Conservation (phyloP, 1,140 invertebrate genomes). For the Thaumetopoea pityocampa region DNA sequence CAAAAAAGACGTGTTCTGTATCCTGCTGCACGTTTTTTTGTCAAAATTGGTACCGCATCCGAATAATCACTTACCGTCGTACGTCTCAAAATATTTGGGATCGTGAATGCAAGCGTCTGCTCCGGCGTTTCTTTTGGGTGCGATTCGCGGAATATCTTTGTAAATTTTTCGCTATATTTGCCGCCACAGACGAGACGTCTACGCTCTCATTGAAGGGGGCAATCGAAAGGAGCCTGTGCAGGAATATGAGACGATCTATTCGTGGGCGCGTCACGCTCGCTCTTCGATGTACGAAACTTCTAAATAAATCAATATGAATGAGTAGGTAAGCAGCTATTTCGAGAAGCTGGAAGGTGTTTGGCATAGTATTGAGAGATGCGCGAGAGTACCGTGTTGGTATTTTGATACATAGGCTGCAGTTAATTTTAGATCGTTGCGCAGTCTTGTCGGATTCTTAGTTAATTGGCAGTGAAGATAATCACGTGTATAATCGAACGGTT, state of each 20-base stretch:
- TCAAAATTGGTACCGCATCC: slow-evolving; percentile 69
- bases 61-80: slow-evolving; percentile 71
- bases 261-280: slow-evolving; percentile 14
- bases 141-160: slow-evolving; percentile 50
- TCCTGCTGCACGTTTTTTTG: slow-evolving; percentile 70
- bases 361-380: slow-evolving; percentile 73
- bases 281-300: slow-evolving; percentile 25
- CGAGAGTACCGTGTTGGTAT: slow-evolving; percentile 71
- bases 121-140: slow-evolving; percentile 51
- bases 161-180: slow-evolving; percentile 13
- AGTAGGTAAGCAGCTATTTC: slow-evolving; percentile 54
- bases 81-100: slow-evolving; percentile 73
- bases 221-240: slow-evolving; percentile 8
- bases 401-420: slow-evolving; percentile 75
- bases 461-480: slow-evolving; percentile 71
- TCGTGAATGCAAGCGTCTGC: slow-evolving; percentile 51
- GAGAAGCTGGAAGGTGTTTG: slow-evolving; percentile 73
- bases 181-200: slow-evolving; percentile 18
- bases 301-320: slow-evolving; percentile 60
- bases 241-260: slow-evolving; percentile 17
- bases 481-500: slow-evolving; percentile 41
- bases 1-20: slow-evolving; percentile 68
- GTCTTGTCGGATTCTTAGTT: slow-evolving; percentile 70
- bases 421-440: slow-evolving; percentile 75
- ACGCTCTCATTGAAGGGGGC: slow-evolving; percentile 4